Conservation (phyloP, 2,113 vertebrate species). For the Setophaga petechia region DNA sequence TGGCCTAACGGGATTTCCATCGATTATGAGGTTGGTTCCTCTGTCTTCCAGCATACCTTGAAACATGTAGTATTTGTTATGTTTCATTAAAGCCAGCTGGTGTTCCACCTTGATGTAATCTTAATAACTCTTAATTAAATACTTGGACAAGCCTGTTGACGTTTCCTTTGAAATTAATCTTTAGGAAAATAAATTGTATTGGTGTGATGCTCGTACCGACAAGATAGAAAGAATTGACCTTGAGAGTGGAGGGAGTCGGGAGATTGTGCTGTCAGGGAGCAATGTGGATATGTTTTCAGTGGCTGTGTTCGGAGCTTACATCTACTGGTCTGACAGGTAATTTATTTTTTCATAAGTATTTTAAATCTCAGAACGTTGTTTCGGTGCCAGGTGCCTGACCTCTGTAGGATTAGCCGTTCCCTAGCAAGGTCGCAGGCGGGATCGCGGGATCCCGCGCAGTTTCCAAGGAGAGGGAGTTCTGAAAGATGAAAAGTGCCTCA, state of each 20-base stretch:
- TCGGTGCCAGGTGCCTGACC: slow-evolving; percentile 76
- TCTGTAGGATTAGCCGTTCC: slow-evolving; percentile 77
- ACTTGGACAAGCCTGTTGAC: slow-evolving; percentile 58
- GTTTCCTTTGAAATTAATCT: slow-evolving; percentile 84
- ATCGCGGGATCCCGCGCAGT: slow-evolving; percentile 48
- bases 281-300: slow-evolving; percentile 98
- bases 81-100: not conserved
- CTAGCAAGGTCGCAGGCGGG: slow-evolving; percentile 70
- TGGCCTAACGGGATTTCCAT: slow-evolving; percentile 98
- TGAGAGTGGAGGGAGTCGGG: slow-evolving; percentile 93
- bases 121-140: slow-evolving; percentile 65
- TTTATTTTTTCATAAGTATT: slow-evolving; percentile 91
- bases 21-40: slow-evolving; percentile 89
- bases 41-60: not conserved
- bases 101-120: slow-evolving; percentile 29
- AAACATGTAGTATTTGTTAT: not conserved
- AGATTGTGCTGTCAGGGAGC: slow-evolving; percentile 95
- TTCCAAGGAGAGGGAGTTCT: slow-evolving; percentile 58
- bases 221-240: slow-evolving; percentile 99
- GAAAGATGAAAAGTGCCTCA: slow-evolving; percentile 52
- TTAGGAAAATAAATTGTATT: slow-evolving; percentile 99
- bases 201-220: slow-evolving; percentile 98
- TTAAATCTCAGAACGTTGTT: slow-evolving; percentile 74
- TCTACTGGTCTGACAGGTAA: slow-evolving; percentile 99
- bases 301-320: slow-evolving; percentile 97